Conservation (phyloP, 2,888 invertebrate genomes). For the Deladenus siricidicola region DNA sequence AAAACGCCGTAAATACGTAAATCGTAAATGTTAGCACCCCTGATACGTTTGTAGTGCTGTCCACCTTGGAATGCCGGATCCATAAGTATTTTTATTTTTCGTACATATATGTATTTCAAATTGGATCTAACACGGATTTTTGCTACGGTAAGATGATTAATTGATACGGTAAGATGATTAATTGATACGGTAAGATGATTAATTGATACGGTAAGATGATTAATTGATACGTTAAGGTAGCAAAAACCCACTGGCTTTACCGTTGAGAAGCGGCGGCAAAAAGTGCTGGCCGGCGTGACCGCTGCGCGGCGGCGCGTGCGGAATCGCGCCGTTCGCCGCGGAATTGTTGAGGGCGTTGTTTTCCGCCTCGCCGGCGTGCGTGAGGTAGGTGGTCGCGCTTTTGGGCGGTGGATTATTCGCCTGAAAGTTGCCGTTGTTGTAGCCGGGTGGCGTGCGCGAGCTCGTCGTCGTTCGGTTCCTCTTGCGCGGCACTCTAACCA, state of each 20-base stretch:
- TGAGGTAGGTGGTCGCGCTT: not conserved
- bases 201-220: not conserved
- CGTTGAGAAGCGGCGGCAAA: not conserved
- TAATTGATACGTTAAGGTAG: not conserved
- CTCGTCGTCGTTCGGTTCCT: not conserved
- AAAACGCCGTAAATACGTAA: too few species aligned
- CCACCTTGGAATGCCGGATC: too few species aligned
- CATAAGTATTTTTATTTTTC: too few species aligned
- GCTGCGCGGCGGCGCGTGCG: constrained; percentile 4
- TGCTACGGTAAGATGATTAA: too few species aligned
- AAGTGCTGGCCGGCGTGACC: not conserved
- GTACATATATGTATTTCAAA: too few species aligned
- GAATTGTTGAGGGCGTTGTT: not conserved
- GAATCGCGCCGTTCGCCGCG: not conserved
- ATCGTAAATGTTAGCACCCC: too few species aligned
- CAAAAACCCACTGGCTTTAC: not conserved
- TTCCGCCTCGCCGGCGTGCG: not conserved
- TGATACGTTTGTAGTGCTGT: too few species aligned
- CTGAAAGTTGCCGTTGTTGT: not conserved
- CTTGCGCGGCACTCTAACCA: too few species aligned
- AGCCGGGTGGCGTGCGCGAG: constrained; percentile 5
- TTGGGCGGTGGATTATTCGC: not conserved
- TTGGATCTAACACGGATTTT: too few species aligned
- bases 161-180: too few species aligned
- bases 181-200: too few species aligned